Base-by-base conservation (phyloP, 2,113 vertebrate genomes). In the Podilymbus podiceps region DNA sequence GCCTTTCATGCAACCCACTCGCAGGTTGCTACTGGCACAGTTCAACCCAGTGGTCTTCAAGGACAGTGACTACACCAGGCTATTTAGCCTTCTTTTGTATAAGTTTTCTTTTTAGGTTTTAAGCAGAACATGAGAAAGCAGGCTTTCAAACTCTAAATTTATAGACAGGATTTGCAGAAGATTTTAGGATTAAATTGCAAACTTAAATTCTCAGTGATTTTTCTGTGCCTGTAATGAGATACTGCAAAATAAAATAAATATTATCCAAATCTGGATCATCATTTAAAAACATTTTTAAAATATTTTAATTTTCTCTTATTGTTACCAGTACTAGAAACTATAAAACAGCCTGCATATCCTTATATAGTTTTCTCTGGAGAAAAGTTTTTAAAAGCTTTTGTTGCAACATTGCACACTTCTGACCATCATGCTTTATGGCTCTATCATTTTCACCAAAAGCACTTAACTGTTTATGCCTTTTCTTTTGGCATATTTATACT, bases 1-100 rank as follows among this genome's bases (percentile, higher is more conserved):
- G 74, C 31, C 28, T 66, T 81, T 66, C 40, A 15, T 33, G 74
- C 38, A 81, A 28, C 7, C 52, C 50, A 15, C 21, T 12, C 0
- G 3, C 23, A 23, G 30, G 52, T 27, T 81, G 59, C 79, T 88
- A 30, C 40, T 49, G 74, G 35, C 74, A 78, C 23, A 40, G 40
- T 52, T 62, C 30, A 40, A 5, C 24, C 28, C 0, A 0, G 10
- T 58, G 52, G 23, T 62, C 67, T 91, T 35, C 3, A 3, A 67
- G 31, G 49, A 31, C 58, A 75, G 27, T 3, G 25, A 60, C 52
- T 21, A 6, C 1, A 2, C 19, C 46, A 66, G 38, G 17, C 64
- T 85, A 59, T 82, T 85, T 1, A 59, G 19, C 31, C 4, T 47
- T 55, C 38, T 50, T 67, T 82, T 24, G 5, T 3, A 1, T 9